phyloP scores from a whole-genome alignment of 30 jellyfish, hydroid and myxozoan genomes.

The Haliclystus octoradiatus region DNA sequence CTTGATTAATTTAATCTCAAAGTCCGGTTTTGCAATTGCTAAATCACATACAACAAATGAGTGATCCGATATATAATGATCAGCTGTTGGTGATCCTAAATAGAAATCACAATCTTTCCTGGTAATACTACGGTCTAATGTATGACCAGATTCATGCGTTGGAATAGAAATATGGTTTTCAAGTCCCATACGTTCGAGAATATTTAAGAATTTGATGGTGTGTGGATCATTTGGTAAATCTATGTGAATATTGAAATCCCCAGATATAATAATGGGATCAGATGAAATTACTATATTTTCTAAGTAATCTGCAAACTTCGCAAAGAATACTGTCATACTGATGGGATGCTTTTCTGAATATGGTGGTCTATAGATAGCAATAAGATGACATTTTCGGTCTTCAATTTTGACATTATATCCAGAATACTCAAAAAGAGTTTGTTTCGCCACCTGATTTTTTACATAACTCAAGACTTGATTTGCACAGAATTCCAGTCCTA shows the following conservation, averaged over 20 bases:
- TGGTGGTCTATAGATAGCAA: constrained; percentile 8
- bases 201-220: constrained; percentile 2
- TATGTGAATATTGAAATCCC: constrained; percentile 14
- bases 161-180: constrained; percentile 19
- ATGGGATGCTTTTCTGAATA: too few relatives aligned
- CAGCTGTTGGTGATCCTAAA: too few relatives aligned
- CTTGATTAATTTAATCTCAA: constrained; percentile 15
- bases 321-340: constrained; percentile 9
- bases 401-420: constrained; percentile 11
- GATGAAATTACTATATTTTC: constrained; percentile 10
- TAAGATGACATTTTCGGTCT: constrained; percentile 17
- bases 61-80: too few relatives aligned
- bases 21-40: too few relatives aligned
- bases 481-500: constrained; percentile 25
- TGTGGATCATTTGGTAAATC: constrained; percentile 18
- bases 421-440: constrained; percentile 22
- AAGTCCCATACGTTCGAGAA: constrained; percentile 11
- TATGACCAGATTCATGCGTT: too few relatives aligned
- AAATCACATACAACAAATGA: too few relatives aligned
- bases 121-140: too few relatives aligned
- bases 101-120: too few relatives aligned
- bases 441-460: constrained; percentile 22
- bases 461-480: constrained; percentile 17
- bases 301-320: constrained; percentile 13
- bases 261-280: constrained; percentile 22